phyloP scores from a whole-genome alignment of 2,797 vertebrate genomes.

The Tenualosa thibaudeaui region DNA sequence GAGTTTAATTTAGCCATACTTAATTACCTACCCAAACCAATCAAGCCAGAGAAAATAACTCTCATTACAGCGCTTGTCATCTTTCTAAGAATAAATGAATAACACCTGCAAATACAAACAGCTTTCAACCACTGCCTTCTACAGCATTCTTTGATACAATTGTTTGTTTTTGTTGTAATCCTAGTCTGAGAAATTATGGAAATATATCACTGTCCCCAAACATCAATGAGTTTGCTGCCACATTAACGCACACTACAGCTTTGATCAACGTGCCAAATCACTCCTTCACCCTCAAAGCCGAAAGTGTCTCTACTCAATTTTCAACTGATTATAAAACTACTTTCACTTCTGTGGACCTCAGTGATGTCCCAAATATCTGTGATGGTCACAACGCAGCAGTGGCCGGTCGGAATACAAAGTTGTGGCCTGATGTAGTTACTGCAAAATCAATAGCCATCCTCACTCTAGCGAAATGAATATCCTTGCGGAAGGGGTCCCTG shows the following conservation, averaged over 20 bases:
- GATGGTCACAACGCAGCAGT: neutral
- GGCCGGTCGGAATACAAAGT: neutral
- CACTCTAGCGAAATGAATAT: neutral
- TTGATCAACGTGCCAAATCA: neutral
- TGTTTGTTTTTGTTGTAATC: neutral
- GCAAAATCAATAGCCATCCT: slow-evolving; percentile 19
- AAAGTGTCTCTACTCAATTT: neutral
- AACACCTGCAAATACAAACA: neutral
- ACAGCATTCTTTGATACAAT: neutral
- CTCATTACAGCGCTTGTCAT: neutral
- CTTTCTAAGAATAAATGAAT: neutral
- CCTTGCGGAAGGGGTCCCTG: neutral
- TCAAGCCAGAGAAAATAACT: neutral
- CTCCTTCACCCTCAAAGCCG: neutral
- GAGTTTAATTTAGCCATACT: neutral
- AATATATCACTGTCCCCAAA: neutral
- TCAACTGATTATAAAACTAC: neutral
- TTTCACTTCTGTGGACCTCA: neutral
- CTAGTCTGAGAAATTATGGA: neutral
- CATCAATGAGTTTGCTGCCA: neutral
- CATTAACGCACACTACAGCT: neutral
- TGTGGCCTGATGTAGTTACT: neutral
- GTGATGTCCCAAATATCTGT: neutral
- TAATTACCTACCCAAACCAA: neutral
- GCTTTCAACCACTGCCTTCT: neutral